phyloP scores from a whole-genome alignment of 1,140 invertebrate genomes.

The Matsumurasca onukii region DNA sequence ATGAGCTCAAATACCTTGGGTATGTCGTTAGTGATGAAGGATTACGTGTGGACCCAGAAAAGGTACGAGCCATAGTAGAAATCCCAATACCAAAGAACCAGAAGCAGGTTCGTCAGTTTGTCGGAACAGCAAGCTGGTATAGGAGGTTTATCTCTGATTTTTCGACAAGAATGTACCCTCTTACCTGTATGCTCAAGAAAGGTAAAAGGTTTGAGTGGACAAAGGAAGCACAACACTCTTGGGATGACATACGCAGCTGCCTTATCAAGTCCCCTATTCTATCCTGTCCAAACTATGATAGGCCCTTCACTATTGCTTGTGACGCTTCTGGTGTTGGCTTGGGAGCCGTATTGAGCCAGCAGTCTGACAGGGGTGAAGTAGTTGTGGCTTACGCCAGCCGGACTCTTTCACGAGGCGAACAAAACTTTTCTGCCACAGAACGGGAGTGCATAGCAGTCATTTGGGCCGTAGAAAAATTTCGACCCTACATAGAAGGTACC shows the following conservation, averaged over 20 bases:
- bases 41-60: neutral
- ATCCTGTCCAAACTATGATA: neutral
- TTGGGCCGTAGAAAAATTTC: conserved; percentile 34
- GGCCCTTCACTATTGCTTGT: conserved; percentile 23
- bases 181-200: neutral
- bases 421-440: conserved; percentile 10
- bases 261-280: neutral
- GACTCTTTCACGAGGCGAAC: neutral
- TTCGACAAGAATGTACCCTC: neutral
- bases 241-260: conserved; percentile 30
- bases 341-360: conserved; percentile 44
- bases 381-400: conserved; percentile 33
- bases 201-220: neutral
- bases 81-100: neutral
- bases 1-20: neutral
- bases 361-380: conserved; percentile 42
- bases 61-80: neutral
- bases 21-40: neutral
- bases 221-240: neutral
- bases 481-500: conserved; percentile 47
- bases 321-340: conserved; percentile 32
- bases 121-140: neutral
- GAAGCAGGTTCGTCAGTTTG: neutral
- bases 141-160: conserved; percentile 29
- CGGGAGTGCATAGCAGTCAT: neutral